Base-by-base conservation (phyloP, 2,113 vertebrate genomes). In the Poeciliopsis retropinna region DNA sequence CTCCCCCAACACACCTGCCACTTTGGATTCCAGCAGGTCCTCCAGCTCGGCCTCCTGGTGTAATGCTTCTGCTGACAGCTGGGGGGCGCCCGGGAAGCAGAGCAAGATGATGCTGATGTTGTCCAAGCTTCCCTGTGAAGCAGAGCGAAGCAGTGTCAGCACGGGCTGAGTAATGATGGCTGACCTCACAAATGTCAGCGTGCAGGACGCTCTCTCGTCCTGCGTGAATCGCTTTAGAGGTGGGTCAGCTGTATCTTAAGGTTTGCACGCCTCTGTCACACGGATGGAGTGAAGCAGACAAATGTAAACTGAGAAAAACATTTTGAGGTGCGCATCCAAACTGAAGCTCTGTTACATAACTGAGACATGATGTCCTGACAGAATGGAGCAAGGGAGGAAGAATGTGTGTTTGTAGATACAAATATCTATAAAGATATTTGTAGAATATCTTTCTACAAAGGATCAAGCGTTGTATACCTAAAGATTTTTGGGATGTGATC, bases 21-120 rank as follows among this genome's bases (percentile, higher is more conserved):
- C 95, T 92, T 93, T 95, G 63, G 72, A 82, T 82, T 95, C 93
- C 74, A 96, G 81, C 73, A 92, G 85, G 77, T 94, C 87, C 25
- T 96, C 93, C 82, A 96, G 86, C 17, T 89, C 94, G 0, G 85
- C 90, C 85, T 96, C 95, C 64, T 91, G 94, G 70, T 93, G 91
- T 62, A 96, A 60, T 12, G 94, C 95, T 76, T 96, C 94, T 17
- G 93, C 89, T 60, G 92, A 95, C 77, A 95, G 86, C 76, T 92
- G 88, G 78, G 96, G 95, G 81, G 94, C 95, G 44, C 93, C 94
- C 13, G 94, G 93, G 80, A 96, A 96, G 78, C 96, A 95, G 29
- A 97, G 87, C 72, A 96, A 71, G 64, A 95, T 92, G 84, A 95
- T 94, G 79, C 95, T 96, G 92, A 95, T 95, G 87, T 96, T 96